Conservation (phyloP, 2,797 vertebrate species). For the Melanotaenia trifasciata region DNA sequence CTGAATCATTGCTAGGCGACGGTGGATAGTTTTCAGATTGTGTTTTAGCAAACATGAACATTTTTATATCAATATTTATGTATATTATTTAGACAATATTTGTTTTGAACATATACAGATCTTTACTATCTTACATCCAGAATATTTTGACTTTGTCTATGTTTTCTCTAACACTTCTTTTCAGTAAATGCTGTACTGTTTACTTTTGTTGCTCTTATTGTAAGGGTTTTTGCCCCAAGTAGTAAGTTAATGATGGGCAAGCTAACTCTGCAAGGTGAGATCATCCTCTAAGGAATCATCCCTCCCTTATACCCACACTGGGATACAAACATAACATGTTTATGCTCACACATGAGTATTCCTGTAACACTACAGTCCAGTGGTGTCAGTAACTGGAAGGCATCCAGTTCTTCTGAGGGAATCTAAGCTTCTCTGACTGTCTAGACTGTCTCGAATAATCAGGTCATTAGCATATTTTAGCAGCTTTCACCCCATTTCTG, state of each 20-base stretch:
- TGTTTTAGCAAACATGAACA: too few species aligned
- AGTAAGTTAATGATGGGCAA: conserved; percentile 49
- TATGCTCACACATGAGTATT: conserved; percentile 20
- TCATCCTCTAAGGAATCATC: conserved; percentile 64
- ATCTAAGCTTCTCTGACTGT: conserved; percentile 65
- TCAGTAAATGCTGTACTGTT: neutral
- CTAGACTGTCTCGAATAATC: conserved; percentile 75
- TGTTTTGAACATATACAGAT: too few species aligned
- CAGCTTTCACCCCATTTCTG: conserved; percentile 56
- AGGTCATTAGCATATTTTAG: conserved; percentile 75
- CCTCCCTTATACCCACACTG: conserved; percentile 54
- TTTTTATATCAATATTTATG: too few species aligned
- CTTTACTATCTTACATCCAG: neutral
- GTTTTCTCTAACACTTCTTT: conserved; percentile 5
- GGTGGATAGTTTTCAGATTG: too few species aligned
- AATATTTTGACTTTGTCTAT: neutral
- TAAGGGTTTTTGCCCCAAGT: conserved; percentile 35
- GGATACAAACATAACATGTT: conserved; percentile 51
- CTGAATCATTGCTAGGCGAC: too few species aligned
- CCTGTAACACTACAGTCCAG: conserved; percentile 12
- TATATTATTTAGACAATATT: too few species aligned
- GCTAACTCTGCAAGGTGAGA: conserved; percentile 59
- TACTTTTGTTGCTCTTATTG: conserved; percentile 12
- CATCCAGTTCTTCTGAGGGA: conserved; percentile 61
- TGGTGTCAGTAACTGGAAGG: conserved; percentile 68